Evolutionary conservation across 2,797 vertebrate genomes (phyloP).

Genomic region (Pelodytes ibericus): DNA sequence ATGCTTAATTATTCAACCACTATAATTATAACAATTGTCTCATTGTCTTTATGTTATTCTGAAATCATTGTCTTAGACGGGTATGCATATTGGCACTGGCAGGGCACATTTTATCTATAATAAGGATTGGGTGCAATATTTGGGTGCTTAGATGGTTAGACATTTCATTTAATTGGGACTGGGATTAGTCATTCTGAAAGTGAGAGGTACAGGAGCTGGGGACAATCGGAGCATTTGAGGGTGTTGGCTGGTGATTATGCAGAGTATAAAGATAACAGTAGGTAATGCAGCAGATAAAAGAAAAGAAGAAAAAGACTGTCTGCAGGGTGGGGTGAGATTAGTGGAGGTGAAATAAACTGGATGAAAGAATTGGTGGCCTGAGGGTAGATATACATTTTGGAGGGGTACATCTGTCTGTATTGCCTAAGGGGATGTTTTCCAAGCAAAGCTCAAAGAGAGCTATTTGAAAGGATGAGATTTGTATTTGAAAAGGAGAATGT

Average conservation of each 20-base stretch:
- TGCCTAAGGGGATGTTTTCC: constrained; percentile 25
- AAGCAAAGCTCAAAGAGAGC: constrained; percentile 14
- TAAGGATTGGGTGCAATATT: too few species aligned
- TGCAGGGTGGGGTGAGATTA: constrained; percentile 23
- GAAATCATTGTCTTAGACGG: too few species aligned
- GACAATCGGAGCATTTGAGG: constrained; percentile 1
- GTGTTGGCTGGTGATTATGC: constrained; percentile 8
- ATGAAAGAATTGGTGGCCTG: constrained; percentile 21
- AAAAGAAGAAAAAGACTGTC: background rate
- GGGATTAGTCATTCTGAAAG: too few species aligned
- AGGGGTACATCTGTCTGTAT: constrained; percentile 36
- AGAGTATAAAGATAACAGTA: constrained; percentile 7
- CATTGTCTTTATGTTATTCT: too few species aligned
- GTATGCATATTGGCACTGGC: too few species aligned
- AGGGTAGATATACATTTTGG: constrained; percentile 19
- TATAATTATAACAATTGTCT: too few species aligned
- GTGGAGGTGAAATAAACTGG: constrained; percentile 30
- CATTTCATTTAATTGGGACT: too few species aligned
- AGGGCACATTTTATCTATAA: too few species aligned
- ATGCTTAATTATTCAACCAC: too few species aligned
- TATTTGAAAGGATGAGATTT: constrained; percentile 34
- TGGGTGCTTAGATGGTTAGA: too few species aligned
- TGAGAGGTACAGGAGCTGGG: too few species aligned
- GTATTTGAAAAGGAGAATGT: constrained; percentile 13
- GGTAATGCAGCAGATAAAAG: too few species aligned